A percentile compares a stretch with the other conserved stretches of the same genome.
Conservation (phyloP, 2,888 invertebrate species). For the Sturmia bella region DNA sequence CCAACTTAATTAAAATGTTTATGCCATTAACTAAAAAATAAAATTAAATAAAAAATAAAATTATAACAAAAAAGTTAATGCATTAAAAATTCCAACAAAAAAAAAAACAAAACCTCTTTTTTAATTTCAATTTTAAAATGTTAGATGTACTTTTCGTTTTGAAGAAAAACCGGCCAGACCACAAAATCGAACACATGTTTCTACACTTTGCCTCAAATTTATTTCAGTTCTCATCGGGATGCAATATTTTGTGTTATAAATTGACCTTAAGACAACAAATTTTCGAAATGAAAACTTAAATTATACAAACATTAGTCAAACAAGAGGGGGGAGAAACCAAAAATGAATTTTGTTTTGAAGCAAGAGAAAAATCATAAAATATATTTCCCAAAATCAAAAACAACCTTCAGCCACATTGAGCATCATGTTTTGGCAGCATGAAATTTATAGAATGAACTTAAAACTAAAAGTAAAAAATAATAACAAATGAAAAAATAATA, state of each 20-base stretch:
- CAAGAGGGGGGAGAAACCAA: background rate
- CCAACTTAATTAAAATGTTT: conserved; percentile 8
- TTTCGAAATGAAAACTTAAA: background rate
- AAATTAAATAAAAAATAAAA: background rate
- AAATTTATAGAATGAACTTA: conserved; percentile 19
- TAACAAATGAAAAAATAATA: background rate
- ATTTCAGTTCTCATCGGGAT: conserved; percentile 16
- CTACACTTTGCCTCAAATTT: conserved; percentile 7
- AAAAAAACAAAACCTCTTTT: too few species aligned
- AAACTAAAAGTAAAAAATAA: conserved; percentile 1
- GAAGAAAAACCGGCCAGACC: too few species aligned
- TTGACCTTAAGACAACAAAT: conserved; percentile 47
- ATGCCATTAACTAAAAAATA: background rate
- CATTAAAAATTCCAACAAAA: too few species aligned
- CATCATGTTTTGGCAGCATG: conserved; percentile 40
- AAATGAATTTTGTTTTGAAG: conserved; percentile 11
- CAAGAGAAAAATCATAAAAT: conserved; percentile 39
- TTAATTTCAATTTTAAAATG: too few species aligned
- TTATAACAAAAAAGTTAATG: background rate
- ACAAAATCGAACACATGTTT: conserved; percentile 2
- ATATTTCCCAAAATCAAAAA: conserved; percentile 48
- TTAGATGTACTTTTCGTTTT: too few species aligned
- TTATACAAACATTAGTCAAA: background rate
- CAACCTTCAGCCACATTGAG: conserved; percentile 36
- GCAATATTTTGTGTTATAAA: conserved; percentile 20